Percentiles rank a stretch among this genome's conserved stretches.
These are phyloP conservation scores for Drosophila kikkawai DNA, from an alignment of 1,140 invertebrate species.

Conservation along the genomic window DNA sequence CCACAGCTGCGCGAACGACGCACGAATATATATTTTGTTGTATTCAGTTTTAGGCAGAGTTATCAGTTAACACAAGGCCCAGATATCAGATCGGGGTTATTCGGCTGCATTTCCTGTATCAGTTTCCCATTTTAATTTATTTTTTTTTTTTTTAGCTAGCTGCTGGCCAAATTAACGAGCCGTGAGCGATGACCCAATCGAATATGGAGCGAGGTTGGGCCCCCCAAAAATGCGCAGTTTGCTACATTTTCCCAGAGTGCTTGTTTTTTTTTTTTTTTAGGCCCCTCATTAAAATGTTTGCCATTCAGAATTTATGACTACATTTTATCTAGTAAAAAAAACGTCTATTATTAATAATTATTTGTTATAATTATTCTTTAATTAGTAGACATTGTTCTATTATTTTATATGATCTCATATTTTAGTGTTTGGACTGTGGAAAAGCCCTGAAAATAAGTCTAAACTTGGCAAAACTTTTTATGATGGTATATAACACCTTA, in stretches of 20 bases:
- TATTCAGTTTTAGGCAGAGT: constrained; percentile 38
- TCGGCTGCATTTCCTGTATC: constrained; percentile 55
- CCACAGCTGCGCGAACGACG: constrained; percentile 38
- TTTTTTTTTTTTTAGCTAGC: constrained; percentile 6
- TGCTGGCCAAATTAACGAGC: constrained; percentile 71
- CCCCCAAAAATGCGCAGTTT: constrained; percentile 21
- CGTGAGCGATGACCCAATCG: constrained; percentile 70
- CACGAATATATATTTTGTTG: neutral
- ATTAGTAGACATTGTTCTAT: neutral
- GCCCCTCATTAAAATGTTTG: neutral
- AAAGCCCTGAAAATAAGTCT: neutral
- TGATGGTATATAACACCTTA: neutral
- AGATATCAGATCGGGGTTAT: constrained; percentile 18
- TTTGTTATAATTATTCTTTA: neutral
- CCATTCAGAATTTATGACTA: neutral
- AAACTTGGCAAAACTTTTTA: neutral
- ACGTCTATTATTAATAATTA: neutral
- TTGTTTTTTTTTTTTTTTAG: neutral
- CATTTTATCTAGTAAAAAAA: neutral
- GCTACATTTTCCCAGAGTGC: constrained; percentile 30
- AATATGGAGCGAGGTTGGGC: constrained; percentile 62
- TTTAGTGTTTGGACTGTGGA: neutral
- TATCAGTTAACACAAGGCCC: constrained; percentile 28
- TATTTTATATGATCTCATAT: constrained; percentile 9
- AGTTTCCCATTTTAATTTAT: constrained; percentile 48